These are phyloP conservation scores for Chrysochloris asiatica DNA, from an alignment of 2,113 vertebrate species.

Conservation along the genomic window DNA sequence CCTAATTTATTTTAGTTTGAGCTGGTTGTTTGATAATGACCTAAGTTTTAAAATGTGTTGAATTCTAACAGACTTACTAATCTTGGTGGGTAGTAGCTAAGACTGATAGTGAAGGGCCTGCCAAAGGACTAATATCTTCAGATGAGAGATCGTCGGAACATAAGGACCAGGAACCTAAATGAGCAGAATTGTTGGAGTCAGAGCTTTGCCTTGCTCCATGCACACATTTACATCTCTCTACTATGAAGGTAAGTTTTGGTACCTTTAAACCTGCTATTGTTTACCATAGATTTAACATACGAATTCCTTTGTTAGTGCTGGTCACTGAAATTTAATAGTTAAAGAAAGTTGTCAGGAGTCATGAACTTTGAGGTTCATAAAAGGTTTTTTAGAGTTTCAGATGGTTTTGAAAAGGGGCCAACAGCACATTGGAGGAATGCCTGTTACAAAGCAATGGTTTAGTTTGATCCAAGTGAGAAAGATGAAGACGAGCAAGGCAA, in stretches of 20 bases:
- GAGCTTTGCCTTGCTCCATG: not conserved
- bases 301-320: conserved; percentile 34
- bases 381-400: not conserved
- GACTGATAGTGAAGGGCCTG: not conserved
- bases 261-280: conserved; percentile 43
- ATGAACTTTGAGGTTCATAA: conserved; percentile 33
- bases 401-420: conserved; percentile 36
- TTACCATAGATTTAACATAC: not conserved
- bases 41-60: conserved; percentile 39
- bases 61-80: conserved; percentile 7
- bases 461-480: conserved; percentile 57
- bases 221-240: not conserved
- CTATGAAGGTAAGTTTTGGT: conserved; percentile 24
- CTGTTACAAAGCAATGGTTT: conserved; percentile 22
- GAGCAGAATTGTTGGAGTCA: not conserved
- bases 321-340: conserved; percentile 1
- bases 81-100: conserved; percentile 5
- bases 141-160: conserved; percentile 40
- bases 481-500: conserved; percentile 52
- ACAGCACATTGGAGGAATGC: not conserved
- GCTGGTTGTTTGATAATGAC: conserved; percentile 22
- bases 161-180: not conserved
- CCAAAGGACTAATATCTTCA: conserved; percentile 15
- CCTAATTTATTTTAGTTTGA: conserved; percentile 34
- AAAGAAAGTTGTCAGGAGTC: conserved; percentile 1